phyloP scores from a whole-genome alignment of 1,140 invertebrate species.

The Drosophila kikkawai region DNA sequence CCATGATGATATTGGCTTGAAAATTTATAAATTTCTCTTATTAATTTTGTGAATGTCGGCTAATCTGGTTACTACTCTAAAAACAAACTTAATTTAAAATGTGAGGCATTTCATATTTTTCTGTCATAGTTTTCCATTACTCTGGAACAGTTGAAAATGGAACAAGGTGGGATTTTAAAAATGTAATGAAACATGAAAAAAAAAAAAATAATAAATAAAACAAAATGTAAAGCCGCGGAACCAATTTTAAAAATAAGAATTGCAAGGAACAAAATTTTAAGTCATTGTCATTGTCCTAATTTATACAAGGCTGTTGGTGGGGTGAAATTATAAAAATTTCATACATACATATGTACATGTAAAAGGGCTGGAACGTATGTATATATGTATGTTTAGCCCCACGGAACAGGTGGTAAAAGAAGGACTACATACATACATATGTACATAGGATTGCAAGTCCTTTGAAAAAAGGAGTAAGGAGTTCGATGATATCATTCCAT shows the following conservation, averaged over 20 bases:
- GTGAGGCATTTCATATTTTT: not conserved
- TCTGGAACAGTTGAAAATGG: constrained; percentile 17
- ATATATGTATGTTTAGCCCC: not conserved
- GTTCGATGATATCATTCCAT: not conserved
- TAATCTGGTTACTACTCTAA: constrained; percentile 4
- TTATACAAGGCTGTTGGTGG: not conserved
- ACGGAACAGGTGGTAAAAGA: constrained; percentile 1
- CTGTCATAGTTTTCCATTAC: not conserved
- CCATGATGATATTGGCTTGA: constrained; percentile 21
- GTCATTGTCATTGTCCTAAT: not conserved
- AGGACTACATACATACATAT: too few species aligned
- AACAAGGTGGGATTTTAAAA: constrained; percentile 4
- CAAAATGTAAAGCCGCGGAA: not conserved
- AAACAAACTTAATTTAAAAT: not conserved
- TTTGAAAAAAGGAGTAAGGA: not conserved
- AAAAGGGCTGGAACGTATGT: not conserved
- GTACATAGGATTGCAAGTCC: not conserved
- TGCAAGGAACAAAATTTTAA: not conserved
- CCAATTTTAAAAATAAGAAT: not conserved
- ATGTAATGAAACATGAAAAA: not conserved
- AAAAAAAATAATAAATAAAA: not conserved
- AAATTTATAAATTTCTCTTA: constrained; percentile 2
- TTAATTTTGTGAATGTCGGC: constrained; percentile 8
- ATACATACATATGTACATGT: too few species aligned
- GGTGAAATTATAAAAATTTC: not conserved